Evolutionary conservation across 2,888 invertebrate species (phyloP).

Genomic region (Arge pagana): DNA sequence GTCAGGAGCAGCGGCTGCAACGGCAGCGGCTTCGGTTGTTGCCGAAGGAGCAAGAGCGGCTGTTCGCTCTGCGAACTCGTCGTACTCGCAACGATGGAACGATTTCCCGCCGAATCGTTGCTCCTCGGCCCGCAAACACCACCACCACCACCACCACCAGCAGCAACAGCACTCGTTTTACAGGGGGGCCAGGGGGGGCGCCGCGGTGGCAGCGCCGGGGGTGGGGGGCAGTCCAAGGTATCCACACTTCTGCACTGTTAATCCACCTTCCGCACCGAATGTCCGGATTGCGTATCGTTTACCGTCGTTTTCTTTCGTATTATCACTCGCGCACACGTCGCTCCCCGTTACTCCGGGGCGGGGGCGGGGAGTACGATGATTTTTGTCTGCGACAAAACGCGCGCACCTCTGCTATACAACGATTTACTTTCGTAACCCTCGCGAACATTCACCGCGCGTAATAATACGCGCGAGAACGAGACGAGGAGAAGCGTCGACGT

Average conservation of each 20-base stretch:
- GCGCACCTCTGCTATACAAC: too few relatives aligned
- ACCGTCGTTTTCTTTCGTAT: neutral
- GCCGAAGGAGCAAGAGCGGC: constrained; percentile 9
- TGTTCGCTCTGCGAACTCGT: constrained; percentile 14
- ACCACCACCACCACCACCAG: constrained; percentile 25
- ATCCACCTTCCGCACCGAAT: constrained; percentile 50
- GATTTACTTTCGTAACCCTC: too few relatives aligned
- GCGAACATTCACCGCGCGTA: too few relatives aligned
- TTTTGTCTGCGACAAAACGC: too few relatives aligned
- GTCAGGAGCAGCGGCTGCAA: constrained; percentile 45
- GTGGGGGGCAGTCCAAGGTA: constrained; percentile 59
- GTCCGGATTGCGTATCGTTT: too few relatives aligned
- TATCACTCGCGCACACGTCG: neutral
- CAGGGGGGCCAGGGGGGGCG: constrained; percentile 55
- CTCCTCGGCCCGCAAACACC: constrained; percentile 36
- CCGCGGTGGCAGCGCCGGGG: constrained; percentile 60
- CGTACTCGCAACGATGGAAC: constrained; percentile 11
- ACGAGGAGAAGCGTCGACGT: too few relatives aligned
- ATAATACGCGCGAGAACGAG: too few relatives aligned
- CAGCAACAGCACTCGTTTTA: constrained; percentile 56
- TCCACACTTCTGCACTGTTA: constrained; percentile 58
- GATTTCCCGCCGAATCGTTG: constrained; percentile 34
- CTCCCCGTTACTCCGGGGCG: too few relatives aligned
- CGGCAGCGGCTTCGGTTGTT: constrained; percentile 13
- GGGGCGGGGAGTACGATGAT: too few relatives aligned